A percentile compares a stretch with the other conserved stretches of the same genome.
phyloP scores from a whole-genome alignment of 2,797 vertebrate species.

The Nannoperca australis region DNA sequence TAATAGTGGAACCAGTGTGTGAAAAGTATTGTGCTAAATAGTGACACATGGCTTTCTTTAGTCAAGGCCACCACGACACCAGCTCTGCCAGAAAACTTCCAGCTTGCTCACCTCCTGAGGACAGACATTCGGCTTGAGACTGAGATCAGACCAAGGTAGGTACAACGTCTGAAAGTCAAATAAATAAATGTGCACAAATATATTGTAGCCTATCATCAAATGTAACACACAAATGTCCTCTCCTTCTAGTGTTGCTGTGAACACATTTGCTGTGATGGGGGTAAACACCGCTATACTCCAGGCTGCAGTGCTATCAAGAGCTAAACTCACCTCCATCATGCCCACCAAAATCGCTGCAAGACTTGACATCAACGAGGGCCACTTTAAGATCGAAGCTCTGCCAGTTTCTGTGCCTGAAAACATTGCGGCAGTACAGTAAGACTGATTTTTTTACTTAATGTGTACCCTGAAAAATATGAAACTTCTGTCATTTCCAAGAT shows the following conservation, averaged over 20 bases:
- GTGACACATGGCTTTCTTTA: conserved; percentile 42
- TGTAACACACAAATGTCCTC: conserved; percentile 23
- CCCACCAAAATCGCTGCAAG: conserved; percentile 76
- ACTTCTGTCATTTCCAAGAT: neutral
- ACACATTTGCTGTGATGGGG: conserved; percentile 86
- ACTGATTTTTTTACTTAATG: conserved; percentile 12
- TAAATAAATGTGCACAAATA: neutral
- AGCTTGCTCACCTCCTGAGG: conserved; percentile 76
- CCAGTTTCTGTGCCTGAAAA: conserved; percentile 81
- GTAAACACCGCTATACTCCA: conserved; percentile 84
- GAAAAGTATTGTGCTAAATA: neutral
- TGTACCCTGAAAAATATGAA: neutral
- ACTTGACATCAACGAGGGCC: conserved; percentile 81
- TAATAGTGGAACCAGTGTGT: neutral
- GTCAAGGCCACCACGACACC: conserved; percentile 81
- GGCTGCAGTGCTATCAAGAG: conserved; percentile 78
- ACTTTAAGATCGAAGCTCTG: conserved; percentile 84
- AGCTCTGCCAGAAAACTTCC: conserved; percentile 79
- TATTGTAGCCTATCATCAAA: neutral
- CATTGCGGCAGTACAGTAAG: conserved; percentile 80
- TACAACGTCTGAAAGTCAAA: conserved; percentile 3
- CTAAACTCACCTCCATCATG: conserved; percentile 71
- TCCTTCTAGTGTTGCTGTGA: conserved; percentile 79
- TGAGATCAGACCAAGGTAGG: conserved; percentile 85
- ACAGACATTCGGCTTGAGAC: conserved; percentile 81